Base-by-base conservation (phyloP, 2,113 vertebrate genomes). In the Jacana jacana region DNA sequence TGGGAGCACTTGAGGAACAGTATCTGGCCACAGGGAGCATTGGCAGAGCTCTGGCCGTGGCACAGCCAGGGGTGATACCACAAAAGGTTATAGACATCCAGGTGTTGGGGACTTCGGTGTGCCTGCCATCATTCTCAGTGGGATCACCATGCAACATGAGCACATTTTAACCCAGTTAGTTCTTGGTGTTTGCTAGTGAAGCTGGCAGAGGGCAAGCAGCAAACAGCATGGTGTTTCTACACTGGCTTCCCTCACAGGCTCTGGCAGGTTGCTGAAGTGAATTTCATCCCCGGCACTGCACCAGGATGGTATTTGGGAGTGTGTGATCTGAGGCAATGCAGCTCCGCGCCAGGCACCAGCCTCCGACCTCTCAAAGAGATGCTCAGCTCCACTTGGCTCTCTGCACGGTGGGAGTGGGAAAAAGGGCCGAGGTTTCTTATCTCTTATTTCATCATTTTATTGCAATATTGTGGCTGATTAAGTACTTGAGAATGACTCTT, bases 381-480 rank as follows among this genome's bases (percentile, higher is more conserved):
- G 91, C 89, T 91, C 73, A 92, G 81, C 78, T 94, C 73, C 61
- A 33, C 78, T 87, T 89, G 86, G 91, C 70, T n/a, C 40, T 49
- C 70, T 3, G 23, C 28, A 15, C 0, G 0, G 39, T 39, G 70
- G 61, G 91, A 91, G 65, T 72, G 65, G 81, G 78, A 84, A 95
- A 97, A 78, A 71, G 57, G 61, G 54, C 42, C 0, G 0, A 88
- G 83, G 60, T 80, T 86, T 90, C 92, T 95, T 97, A 96, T 95
- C 92, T 89, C 69, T 57, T 81, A 91, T 95, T 97, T 97, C 91
- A 93, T 95, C 73, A 94, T 84, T 97, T 94, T 89, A 93, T 84
- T 94, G 83, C 86, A 96, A 95, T 96, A 87, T 81, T 90, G 70
- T 65, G 83, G 44, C 57, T 96, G 88, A 91, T 96, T 89, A 96